Percentiles rank a stretch among this genome's conserved stretches.
Conservation (phyloP, 2,888 invertebrate genomes). For the Tethea ocularis region DNA sequence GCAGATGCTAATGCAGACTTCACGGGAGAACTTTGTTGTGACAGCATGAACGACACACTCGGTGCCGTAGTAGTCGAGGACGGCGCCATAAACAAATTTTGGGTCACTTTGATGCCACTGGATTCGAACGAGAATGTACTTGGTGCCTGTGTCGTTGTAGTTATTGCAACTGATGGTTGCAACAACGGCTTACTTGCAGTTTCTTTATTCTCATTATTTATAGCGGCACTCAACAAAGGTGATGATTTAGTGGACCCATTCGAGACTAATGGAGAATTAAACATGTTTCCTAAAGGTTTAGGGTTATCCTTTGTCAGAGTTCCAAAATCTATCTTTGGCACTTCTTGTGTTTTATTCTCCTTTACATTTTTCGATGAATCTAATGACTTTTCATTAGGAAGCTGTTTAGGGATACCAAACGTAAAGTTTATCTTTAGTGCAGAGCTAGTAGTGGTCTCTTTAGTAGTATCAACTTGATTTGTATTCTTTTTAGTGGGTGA, state of each 20-base stretch:
- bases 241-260: neutral
- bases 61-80: slow-evolving; percentile 25
- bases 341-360: slow-evolving; percentile 50
- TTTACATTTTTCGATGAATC: slow-evolving; percentile 25
- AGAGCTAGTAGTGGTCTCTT: slow-evolving; percentile 27
- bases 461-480: slow-evolving; percentile 27
- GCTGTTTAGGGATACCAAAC: slow-evolving; percentile 59
- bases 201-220: slow-evolving; percentile 22
- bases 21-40: slow-evolving; percentile 18
- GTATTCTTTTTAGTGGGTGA: slow-evolving; percentile 40
- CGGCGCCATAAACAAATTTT: slow-evolving; percentile 38
- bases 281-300: slow-evolving; percentile 13
- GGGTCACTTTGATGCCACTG: slow-evolving; percentile 20
- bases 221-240: neutral
- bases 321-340: slow-evolving; percentile 45
- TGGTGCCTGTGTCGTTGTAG: slow-evolving; percentile 23
- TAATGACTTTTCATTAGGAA: slow-evolving; percentile 17
- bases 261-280: neutral
- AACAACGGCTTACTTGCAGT: slow-evolving; percentile 8
- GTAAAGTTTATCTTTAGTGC: slow-evolving; percentile 48
- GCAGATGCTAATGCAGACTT: slow-evolving; percentile 17
- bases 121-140: slow-evolving; percentile 40
- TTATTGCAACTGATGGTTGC: slow-evolving; percentile 16
- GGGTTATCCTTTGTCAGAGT: slow-evolving; percentile 15
- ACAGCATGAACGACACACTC: slow-evolving; percentile 27